A percentile compares a stretch with the other conserved stretches of the same genome.
Conservation (phyloP, 2,113 vertebrate species). For the Spea multiplicata region DNA sequence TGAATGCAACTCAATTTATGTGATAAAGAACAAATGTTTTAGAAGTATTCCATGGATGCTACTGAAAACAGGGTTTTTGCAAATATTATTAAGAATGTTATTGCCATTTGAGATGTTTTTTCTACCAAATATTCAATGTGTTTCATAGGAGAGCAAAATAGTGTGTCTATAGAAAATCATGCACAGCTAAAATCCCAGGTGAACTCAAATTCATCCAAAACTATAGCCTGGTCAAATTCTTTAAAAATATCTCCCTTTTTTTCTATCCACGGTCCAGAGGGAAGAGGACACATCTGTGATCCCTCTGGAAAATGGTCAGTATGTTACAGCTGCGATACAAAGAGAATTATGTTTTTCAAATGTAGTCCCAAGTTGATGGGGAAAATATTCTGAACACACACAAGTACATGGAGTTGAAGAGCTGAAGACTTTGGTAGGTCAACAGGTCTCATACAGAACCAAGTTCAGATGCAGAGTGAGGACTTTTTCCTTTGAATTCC, state of each 20-base stretch:
- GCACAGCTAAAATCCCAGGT: constrained; percentile 40
- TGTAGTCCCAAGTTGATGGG: constrained; percentile 58
- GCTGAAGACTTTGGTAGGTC: constrained; percentile 49
- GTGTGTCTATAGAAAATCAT: constrained; percentile 42
- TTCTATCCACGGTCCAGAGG: constrained; percentile 43
- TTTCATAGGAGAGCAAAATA: constrained; percentile 54
- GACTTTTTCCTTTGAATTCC: constrained; percentile 45
- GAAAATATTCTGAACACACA: constrained; percentile 52
- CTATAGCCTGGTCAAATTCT: constrained; percentile 39
- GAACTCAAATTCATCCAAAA: constrained; percentile 50
- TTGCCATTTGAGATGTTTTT: constrained; percentile 53
- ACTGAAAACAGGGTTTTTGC: constrained; percentile 44
- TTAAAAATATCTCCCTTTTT: constrained; percentile 29
- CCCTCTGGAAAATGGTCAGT: constrained; percentile 56
- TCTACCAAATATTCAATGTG: constrained; percentile 35
- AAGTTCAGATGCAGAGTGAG: constrained; percentile 33
- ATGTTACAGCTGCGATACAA: constrained; percentile 67
- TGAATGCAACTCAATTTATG: constrained; percentile 18
- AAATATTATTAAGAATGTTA: constrained; percentile 49
- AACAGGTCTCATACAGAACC: constrained; percentile 26
- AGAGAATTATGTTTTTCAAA: constrained; percentile 55
- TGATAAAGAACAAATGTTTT: constrained; percentile 24
- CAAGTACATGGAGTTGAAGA: constrained; percentile 45
- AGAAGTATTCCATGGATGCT: constrained; percentile 49
- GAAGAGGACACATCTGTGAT: constrained; percentile 65